Evolutionary conservation across 2,888 invertebrate species (phyloP), one percentile per base, ranked within the genome.

Genomic region (Congeria kusceri): DNA sequence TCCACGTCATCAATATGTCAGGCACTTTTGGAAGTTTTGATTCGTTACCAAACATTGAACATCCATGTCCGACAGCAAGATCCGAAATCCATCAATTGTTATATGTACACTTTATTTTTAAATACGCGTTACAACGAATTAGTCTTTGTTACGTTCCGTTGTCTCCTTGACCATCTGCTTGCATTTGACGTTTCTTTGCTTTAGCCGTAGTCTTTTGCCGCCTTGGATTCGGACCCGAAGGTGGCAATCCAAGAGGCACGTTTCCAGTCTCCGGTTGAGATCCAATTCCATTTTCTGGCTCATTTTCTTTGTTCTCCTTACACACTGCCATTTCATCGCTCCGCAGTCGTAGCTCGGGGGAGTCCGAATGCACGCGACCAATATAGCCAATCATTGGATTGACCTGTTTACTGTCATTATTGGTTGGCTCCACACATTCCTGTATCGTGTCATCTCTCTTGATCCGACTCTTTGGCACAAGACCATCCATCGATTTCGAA

Each of bases 401-500:
- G 23, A 29, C 39, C 56, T 63, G 66, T 66, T 67, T 76, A 1
- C 44, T 39, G 47, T 66, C 71, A 20, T 29, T 44, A 20, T 29
- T 49, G 3, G 56, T 39, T 47, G 67, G 71, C 25, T 77, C 75
- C 5, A 58, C 71, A 20, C 63, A 69, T 70, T 83, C 83, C 25
- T 68, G 65, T 18, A 83, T 83, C 7, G 75, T 58, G 28, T 77
- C 81, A 32, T 58, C 66, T 11, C 69, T 39, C 49, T 68, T 77
- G n/a, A 53, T 53, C 69, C 67, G 80, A 58, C 29, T 62, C 66
- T 63, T 90, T 2, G 90, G 89, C 23, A 92, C 80, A 32, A 92
- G 77, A n/a, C 92, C 92, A 74, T 92, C 92, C 91, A 92, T 91
- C 49, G 92, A 92, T 44, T 91, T 86, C 0, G 92, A 92, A 73